These are phyloP conservation scores for Dolichopus griseipennis DNA, from an alignment of 2,888 invertebrate species.

Conservation along the genomic window DNA sequence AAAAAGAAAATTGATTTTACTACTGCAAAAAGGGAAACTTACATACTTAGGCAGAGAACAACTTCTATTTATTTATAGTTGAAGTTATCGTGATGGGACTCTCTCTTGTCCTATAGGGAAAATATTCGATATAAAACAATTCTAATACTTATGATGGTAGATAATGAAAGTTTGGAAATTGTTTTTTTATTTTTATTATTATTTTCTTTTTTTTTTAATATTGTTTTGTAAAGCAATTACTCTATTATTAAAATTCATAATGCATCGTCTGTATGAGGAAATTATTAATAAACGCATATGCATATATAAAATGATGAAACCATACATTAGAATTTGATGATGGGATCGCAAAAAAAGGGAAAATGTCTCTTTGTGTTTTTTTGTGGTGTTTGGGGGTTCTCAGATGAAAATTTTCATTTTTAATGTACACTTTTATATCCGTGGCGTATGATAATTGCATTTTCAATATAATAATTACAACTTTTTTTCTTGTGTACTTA, in stretches of 20 bases:
- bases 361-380: no score
- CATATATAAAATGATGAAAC: not conserved
- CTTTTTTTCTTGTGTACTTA: no score
- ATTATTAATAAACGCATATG: not conserved
- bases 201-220: not conserved
- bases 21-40: no score
- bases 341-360: no score
- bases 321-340: not conserved
- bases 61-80: not conserved
- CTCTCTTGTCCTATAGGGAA: no score
- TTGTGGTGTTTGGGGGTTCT: no score
- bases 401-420: not conserved
- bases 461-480: not conserved
- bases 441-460: not conserved
- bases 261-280: not conserved
- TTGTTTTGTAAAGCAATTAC: not conserved
- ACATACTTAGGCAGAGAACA: no score
- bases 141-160: no score
- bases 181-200: no score
- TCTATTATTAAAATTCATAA: conserved; percentile 1
- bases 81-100: not conserved
- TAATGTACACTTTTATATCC: not conserved
- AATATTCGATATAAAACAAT: no score
- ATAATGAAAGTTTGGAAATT: conserved; percentile 2
- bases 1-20: no score